Evolutionary conservation across 2,797 vertebrate genomes (phyloP).

Genomic region (Lepus oiostolus): DNA sequence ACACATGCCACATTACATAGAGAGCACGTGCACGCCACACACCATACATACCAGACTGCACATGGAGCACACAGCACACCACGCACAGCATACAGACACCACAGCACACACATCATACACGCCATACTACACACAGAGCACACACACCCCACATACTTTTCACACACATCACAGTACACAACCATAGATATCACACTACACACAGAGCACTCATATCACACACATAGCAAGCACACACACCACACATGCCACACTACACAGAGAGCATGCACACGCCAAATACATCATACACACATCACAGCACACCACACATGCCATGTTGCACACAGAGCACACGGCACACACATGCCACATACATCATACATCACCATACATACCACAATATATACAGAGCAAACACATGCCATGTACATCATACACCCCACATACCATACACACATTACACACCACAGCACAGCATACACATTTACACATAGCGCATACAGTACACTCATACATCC

Average conservation of each 20-base stretch:
- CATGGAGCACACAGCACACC: background rate
- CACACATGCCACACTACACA: background rate
- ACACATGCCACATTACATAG: too few species aligned
- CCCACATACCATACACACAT: too few species aligned
- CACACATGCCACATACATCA: background rate
- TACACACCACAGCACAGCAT: background rate
- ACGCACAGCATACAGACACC: background rate
- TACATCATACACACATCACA: background rate
- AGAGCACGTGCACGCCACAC: too few species aligned
- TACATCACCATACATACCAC: background rate
- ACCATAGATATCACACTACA: too few species aligned
- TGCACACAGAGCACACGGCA: too few species aligned
- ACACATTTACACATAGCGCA: too few species aligned
- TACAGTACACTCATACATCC: background rate
- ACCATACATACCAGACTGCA: too few species aligned
- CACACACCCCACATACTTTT: background rate
- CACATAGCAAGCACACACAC: too few species aligned
- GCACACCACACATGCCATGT: background rate
- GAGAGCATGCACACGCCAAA: too few species aligned
- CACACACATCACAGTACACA: background rate
- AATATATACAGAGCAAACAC: background rate
- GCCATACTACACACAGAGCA: background rate
- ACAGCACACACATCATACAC: background rate
- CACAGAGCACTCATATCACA: too few species aligned
- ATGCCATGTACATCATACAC: background rate